Conservation (phyloP, 23 tunicate species). For the Clavelina lepadiformis region DNA sequence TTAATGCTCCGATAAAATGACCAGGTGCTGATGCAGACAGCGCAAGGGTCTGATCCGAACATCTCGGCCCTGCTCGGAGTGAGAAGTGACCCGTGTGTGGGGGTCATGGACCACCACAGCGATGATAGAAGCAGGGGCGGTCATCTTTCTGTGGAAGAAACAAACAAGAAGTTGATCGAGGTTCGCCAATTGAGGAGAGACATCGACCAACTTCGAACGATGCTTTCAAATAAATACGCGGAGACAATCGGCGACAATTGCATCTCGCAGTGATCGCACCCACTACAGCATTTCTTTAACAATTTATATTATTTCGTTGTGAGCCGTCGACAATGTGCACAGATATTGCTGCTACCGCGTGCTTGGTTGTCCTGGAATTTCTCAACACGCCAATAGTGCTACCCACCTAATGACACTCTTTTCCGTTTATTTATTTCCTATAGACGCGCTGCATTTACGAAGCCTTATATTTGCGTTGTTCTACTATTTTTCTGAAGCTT, state of each 20-base stretch:
- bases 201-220: slow-evolving; percentile 66
- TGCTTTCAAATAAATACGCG: slow-evolving; percentile 68
- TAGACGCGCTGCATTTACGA: too few relatives aligned
- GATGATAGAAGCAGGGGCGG: not conserved
- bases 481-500: too few relatives aligned
- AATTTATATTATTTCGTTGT: too few relatives aligned
- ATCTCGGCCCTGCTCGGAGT: slow-evolving; percentile 71
- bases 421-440: too few relatives aligned
- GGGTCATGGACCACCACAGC: not conserved
- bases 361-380: too few relatives aligned
- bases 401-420: too few relatives aligned
- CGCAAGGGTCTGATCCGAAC: slow-evolving; percentile 64
- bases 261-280: slow-evolving; percentile 45
- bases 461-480: too few relatives aligned
- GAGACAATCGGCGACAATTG: slow-evolving; percentile 79
- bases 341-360: too few relatives aligned
- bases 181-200: slow-evolving; percentile 56
- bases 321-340: too few relatives aligned
- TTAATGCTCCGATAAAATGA: not conserved
- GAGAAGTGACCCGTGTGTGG: slow-evolving; percentile 7
- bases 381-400: too few relatives aligned
- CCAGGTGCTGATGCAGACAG: slow-evolving; percentile 57
- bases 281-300: too few relatives aligned
- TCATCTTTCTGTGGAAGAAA: slow-evolving; percentile 21
- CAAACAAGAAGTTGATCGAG: slow-evolving; percentile 22